Evolutionary conservation across 2,113 vertebrate species (phyloP), one percentile per base, ranked within the genome.

Genomic region (Microcebus ravelobensis): DNA sequence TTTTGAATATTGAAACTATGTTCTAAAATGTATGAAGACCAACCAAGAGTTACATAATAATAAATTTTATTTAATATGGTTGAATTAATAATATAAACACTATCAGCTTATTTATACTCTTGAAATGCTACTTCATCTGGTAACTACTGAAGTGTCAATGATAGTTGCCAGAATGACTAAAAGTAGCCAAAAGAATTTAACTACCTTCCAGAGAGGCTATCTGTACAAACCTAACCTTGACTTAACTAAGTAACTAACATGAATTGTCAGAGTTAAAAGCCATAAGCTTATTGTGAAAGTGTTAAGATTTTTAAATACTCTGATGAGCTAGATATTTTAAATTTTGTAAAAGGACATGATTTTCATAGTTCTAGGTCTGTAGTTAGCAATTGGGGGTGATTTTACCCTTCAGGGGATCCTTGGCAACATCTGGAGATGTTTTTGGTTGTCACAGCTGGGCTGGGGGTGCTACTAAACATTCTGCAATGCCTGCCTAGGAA

Each of bases 241-340:
- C 57, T 34, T 61, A 29, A 61, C 21, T 73, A 84, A 73, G 27
- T 61, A 29, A 61, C 21, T 73, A 84, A 67, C 2, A 45, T 74
- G 2, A 87, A 76, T 57, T 36, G 8, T 86, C 31, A 39, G 23
- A 87, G 70, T 87, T 86, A 74, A 36, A 87, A 89, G 57, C 80
- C 36, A 70, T 45, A 89, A 76, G 29, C 11, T 94, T 85, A 95
- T n/a, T 96, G 52, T 88, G 29, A 93, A 88, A 93, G n/a, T 31
- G 84, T 61, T 81, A 76, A 23, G 5, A 73, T 34, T 84, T 93
- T 65, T 29, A 80, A 88, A 27, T 73, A 91, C 1, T 87, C 52
- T 50, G 1, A 55, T 61, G 13, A 70, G 57, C 34, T 84, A 21
- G 25, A 3, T 42, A 73, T 83, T 86, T 87, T 93, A 20, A 63